Conservation (phyloP, 2,888 invertebrate species). For the Podotricha telesiphe region DNA sequence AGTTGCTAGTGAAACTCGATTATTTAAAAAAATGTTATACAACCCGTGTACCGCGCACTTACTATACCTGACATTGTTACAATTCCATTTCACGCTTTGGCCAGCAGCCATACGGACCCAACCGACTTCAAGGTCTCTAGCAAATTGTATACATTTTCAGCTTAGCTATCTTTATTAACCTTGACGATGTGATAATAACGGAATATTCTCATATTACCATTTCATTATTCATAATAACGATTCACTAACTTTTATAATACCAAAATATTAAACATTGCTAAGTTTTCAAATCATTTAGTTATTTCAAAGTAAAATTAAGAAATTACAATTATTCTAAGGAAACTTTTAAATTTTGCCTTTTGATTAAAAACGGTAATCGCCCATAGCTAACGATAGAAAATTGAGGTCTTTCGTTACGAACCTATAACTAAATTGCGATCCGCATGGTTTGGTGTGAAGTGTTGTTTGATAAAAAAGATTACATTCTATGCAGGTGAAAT, state of each 20-base stretch:
- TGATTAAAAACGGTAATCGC: constrained; percentile 8
- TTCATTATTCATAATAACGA: not conserved
- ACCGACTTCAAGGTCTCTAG: constrained; percentile 21
- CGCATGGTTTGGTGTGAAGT: constrained; percentile 25
- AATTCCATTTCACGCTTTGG: constrained; percentile 16
- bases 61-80: constrained; percentile 5
- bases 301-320: not conserved
- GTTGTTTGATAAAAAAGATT: constrained; percentile 24
- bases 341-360: constrained; percentile 5
- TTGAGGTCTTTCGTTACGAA: constrained; percentile 26
- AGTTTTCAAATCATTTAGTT: not conserved
- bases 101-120: constrained; percentile 9
- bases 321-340: not conserved
- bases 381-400: constrained; percentile 15
- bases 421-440: constrained; percentile 26
- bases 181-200: constrained; percentile 1
- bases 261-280: not conserved
- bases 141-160: constrained; percentile 3
- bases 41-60: not conserved
- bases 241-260: not conserved
- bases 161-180: constrained; percentile 14
- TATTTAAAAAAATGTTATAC: constrained; percentile 4
- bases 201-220: not conserved
- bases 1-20: not conserved
- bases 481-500: constrained; percentile 20